Evolutionary conservation across 1,140 invertebrate species (phyloP), one percentile per base, ranked within the genome.

Genomic region (Panagrolaimus sp.): DNA sequence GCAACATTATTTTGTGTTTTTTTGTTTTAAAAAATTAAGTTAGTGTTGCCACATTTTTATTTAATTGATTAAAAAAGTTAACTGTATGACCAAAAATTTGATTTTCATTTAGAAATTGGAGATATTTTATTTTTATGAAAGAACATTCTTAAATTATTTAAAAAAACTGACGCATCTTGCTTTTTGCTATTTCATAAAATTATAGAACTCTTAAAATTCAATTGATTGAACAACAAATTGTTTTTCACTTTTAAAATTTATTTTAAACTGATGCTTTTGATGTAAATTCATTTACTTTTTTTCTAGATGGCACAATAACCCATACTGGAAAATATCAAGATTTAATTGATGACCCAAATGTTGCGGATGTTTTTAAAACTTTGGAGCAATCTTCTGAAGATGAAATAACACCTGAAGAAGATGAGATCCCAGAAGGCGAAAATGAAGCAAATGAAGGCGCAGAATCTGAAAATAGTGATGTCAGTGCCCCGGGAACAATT

Each of bases 301-400:
- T 17, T n/a, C n/a, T 14, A 58, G 52, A 58, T 28, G 52, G 52
- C 52, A 28, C 21, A 58, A 58, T 58, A 4, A 58, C 52, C 52
- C 52, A 58, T n/a, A 26, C 21, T 12, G 52, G 52, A 21, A 28
- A 21, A 10, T 58, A 26, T 28, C 21, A 58, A 21, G 52, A 58
- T 14, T 28, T 58, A 8, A 58, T 58, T 6, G 17, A 58, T 26
- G 52, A 58, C 8, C 52, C 52, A 5, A 21, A n/a, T 28, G 52
- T 58, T 14, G 52, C 52, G 21, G 52, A 58, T 58, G 17, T 58
- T 24, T 58, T 58, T 12, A 58, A 58, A 58, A 58, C 52, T 12
- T n/a, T 58, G 14, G 52, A 58, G 17, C 2, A 38, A 7, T 12
- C 12, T 6, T 58, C 52, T 0, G 52, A 58, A 58, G 52, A 58